Base-by-base conservation (phyloP, 2,797 vertebrate genomes). In the Tokudaia muenninki region DNA sequence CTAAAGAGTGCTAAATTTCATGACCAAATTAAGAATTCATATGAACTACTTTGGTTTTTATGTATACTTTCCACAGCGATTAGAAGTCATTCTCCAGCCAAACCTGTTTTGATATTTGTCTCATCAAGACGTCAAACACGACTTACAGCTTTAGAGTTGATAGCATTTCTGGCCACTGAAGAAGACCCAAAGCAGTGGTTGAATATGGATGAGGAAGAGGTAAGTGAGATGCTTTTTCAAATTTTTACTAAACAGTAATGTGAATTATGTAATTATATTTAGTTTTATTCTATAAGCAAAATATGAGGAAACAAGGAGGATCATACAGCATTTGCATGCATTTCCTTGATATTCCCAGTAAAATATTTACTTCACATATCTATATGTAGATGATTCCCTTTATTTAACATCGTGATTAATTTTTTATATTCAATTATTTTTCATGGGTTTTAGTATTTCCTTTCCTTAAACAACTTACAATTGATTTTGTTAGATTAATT, bases 111-210 rank as follows among this genome's bases (percentile, higher is more conserved):
- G 97, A 99, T 99, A 97, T 99, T 99, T 97, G 99, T 99, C 91
- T 99, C 99, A 19, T 99, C 99, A 0, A 99, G 99, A 97, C 99
- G 99, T 83, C 99, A 99, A 95, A 99, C 99, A 14, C 99, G 99
- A 70, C 99, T 99, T 92, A 99, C 99, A 2, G 99, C 99, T 80
- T 98, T 99, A 97, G 99, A 99, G 96, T 98, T 99, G 96, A 99
- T 99, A 65, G 99, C 99, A 37, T 99, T 99, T 98, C 98, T 99
- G 97, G 99, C 99, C 92, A 99, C 99, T 0, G 99, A 99, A 97
- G 99, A 99, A 98, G 99, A 99, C 98, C 99, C 99, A 95, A 99
- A 99, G 94, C 99, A 99, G 94, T 99, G 99, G 99, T 98, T 99
- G 95, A 99, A 99, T 98, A 99, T 99, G 99, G 99, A 99, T 77